Evolutionary conservation across 2,113 vertebrate species (phyloP).

Genomic region (Hepsetus odoe): DNA sequence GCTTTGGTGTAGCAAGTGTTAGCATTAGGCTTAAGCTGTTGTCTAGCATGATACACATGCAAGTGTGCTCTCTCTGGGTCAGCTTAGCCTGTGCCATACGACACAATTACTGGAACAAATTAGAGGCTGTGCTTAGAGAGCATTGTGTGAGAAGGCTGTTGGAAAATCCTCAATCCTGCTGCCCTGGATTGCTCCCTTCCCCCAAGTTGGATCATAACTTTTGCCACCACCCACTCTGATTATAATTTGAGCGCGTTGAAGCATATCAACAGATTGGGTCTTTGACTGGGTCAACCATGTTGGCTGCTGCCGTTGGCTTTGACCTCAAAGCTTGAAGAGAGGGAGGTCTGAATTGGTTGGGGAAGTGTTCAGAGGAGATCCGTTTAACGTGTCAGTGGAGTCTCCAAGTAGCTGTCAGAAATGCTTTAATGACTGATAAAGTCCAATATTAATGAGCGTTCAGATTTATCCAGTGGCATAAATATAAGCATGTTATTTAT

Average conservation of each 20-base stretch:
- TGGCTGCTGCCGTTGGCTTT: background rate
- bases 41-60: background rate
- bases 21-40: background rate
- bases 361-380: background rate
- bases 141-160: slow-evolving; percentile 8
- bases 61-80: slow-evolving; percentile 1
- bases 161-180: slow-evolving; percentile 32
- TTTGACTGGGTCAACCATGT: slow-evolving; percentile 11
- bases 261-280: slow-evolving; percentile 24
- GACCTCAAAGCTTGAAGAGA: background rate
- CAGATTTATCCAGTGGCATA: background rate
- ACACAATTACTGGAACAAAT: slow-evolving; percentile 48
- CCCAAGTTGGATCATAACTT: slow-evolving; percentile 22
- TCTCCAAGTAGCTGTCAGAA: background rate
- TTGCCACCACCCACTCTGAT: slow-evolving; percentile 24
- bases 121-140: slow-evolving; percentile 29
- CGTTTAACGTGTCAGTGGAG: background rate
- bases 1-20: background rate
- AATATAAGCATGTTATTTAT: background rate
- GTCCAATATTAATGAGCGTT: background rate
- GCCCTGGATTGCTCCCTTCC: slow-evolving; percentile 15
- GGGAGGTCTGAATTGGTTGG: background rate
- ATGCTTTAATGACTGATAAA: background rate
- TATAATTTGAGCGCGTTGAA: slow-evolving; percentile 23
- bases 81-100: slow-evolving; percentile 26